Evolutionary conservation across 2,797 vertebrate species (phyloP).

Genomic region (Xerus rutilus): DNA sequence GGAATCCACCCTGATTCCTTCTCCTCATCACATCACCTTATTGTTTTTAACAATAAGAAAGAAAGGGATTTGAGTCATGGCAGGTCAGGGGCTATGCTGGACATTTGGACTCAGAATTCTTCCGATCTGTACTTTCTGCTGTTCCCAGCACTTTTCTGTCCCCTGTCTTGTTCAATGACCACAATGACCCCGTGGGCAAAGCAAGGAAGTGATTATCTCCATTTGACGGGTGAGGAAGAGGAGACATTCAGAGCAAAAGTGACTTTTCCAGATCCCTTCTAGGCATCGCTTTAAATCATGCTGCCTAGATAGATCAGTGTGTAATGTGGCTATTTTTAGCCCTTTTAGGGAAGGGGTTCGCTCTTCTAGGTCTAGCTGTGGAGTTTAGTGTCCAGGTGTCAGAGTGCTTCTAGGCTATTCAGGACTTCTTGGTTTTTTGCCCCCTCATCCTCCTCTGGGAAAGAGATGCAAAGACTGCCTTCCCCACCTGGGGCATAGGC

Average conservation of each 20-base stretch:
- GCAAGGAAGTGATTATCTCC: constrained; percentile 25
- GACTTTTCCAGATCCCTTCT: background rate
- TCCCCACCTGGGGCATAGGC: background rate
- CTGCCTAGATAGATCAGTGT: background rate
- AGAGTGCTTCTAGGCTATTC: background rate
- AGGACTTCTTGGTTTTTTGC: background rate
- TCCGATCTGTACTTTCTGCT: constrained; percentile 49
- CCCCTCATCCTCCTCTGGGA: background rate
- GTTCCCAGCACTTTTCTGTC: constrained; percentile 49
- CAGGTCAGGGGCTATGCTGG: constrained; percentile 23
- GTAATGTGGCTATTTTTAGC: constrained; percentile 65
- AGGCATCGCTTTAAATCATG: background rate
- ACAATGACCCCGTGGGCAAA: constrained; percentile 46
- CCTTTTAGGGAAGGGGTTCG: background rate
- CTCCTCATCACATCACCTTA: background rate
- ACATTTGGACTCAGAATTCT: background rate
- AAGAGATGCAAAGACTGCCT: constrained; percentile 9
- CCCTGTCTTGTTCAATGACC: constrained; percentile 49
- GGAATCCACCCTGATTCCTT: background rate
- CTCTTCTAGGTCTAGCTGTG: background rate
- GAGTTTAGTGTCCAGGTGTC: background rate
- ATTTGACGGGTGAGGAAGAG: constrained; percentile 62
- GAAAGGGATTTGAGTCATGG: background rate
- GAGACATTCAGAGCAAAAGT: background rate
- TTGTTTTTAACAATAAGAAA: constrained; percentile 40